Conservation (phyloP, 2,113 vertebrate species). For the Bos javanicus region DNA sequence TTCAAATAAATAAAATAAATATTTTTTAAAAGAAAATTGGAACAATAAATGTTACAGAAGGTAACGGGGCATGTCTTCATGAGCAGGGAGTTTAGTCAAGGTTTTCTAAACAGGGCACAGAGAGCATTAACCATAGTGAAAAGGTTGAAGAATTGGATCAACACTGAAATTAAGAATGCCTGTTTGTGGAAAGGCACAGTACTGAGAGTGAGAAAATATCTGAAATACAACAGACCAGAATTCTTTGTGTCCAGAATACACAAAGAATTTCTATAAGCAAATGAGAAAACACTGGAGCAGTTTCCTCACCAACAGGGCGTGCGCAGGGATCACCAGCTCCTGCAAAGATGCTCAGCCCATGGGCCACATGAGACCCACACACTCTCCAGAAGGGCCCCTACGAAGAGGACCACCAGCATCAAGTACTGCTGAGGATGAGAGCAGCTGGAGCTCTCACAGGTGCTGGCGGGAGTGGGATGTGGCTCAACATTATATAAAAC, state of each 20-base stretch:
- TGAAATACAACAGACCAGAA: neutral
- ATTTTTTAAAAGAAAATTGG: neutral
- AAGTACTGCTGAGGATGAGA: neutral
- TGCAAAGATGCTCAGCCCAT: neutral
- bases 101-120: neutral
- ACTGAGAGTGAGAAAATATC: neutral
- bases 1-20: neutral
- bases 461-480: accelerated
- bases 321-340: accelerated
- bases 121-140: too few species aligned
- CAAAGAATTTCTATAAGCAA: neutral
- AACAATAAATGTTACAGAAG: neutral
- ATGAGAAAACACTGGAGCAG: neutral
- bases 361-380: accelerated
- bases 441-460: accelerated
- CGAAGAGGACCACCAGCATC: accelerated
- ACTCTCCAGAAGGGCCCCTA: neutral
- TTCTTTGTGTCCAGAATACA: neutral
- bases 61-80: neutral
- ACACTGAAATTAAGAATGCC: neutral
- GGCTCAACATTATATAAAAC: neutral
- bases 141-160: neutral
- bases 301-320: neutral
- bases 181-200: neutral
- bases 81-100: neutral